These are phyloP conservation scores for Xenopus petersii DNA, from an alignment of 2,797 vertebrate species.

Conservation along the genomic window DNA sequence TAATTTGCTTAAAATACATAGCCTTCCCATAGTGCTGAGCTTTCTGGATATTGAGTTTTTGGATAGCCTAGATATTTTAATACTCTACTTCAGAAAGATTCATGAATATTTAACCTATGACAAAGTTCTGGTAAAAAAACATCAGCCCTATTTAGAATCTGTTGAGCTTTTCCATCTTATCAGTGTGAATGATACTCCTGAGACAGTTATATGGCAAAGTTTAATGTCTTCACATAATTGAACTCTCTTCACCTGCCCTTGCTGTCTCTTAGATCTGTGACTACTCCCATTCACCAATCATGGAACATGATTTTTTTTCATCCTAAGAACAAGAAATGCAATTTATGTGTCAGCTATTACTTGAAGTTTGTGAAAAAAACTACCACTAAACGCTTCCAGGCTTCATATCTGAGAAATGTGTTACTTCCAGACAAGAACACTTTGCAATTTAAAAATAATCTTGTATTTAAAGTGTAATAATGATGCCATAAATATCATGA, in stretches of 20 bases:
- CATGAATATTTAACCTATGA: not conserved
- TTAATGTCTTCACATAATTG: not conserved
- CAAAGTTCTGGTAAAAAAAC: not conserved
- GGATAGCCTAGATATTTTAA: not conserved
- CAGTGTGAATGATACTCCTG: not conserved
- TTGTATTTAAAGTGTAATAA: not conserved
- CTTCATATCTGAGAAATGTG: not conserved
- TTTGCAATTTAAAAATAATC: not conserved
- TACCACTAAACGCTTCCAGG: not conserved
- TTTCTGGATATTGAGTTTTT: no score
- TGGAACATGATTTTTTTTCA: not conserved
- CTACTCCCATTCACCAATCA: not conserved
- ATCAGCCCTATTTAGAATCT: not conserved
- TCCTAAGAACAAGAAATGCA: not conserved
- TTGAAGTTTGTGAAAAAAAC: not conserved
- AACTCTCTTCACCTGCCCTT: not conserved
- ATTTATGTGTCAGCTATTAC: not conserved
- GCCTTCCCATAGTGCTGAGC: no score
- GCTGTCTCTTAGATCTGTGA: not conserved
- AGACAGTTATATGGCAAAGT: constrained; percentile 4
- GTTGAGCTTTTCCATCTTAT: not conserved
- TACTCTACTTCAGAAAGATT: not conserved
- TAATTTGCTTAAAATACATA: no score
- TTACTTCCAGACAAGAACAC: not conserved
- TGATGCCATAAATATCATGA: no score